A percentile compares a stretch with the other conserved stretches of the same genome.
Conservation (phyloP, 2,888 invertebrate species). For the Ichneumoninae sp. region DNA sequence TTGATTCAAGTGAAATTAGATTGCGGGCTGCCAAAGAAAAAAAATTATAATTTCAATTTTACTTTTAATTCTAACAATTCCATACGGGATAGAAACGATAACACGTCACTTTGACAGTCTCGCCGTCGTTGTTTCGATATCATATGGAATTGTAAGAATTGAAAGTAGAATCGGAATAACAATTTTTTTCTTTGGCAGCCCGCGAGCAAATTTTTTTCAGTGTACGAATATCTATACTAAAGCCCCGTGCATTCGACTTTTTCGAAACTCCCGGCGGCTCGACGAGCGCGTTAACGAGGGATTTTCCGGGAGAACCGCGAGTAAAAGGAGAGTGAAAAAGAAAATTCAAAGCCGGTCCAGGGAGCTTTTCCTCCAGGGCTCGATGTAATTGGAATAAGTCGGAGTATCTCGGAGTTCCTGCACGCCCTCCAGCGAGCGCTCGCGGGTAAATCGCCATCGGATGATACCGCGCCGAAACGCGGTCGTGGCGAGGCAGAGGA, state of each 20-base stretch:
- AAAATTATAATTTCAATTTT: too few relatives aligned
- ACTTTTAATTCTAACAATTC: too few relatives aligned
- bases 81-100: too few relatives aligned
- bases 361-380: constrained; percentile 18
- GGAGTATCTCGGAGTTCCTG: constrained; percentile 29
- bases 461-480: constrained; percentile 43
- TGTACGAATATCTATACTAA: constrained; percentile 7
- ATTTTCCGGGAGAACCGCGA: constrained; percentile 49
- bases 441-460: constrained; percentile 46
- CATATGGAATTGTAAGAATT: too few relatives aligned
- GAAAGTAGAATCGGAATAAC: too few relatives aligned
- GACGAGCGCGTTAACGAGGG: constrained; percentile 50
- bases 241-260: constrained; percentile 28
- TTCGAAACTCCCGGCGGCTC: constrained; percentile 46
- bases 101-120: too few relatives aligned
- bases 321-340: constrained; percentile 15
- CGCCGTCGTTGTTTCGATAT: too few relatives aligned
- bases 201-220: too few relatives aligned
- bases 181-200: too few relatives aligned
- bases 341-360: not conserved
- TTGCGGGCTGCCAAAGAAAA: too few relatives aligned
- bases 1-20: too few relatives aligned
- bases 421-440: not conserved
- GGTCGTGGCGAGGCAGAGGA: constrained; percentile 4
- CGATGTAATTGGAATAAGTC: constrained; percentile 62